Evolutionary conservation across 2,113 vertebrate genomes (phyloP).

Genomic region (Danio rerio): GRCz12tu NC_133182.1:74551001-74551500

Average conservation of each 20-base stretch:
- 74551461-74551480: slow-evolving; percentile 14
- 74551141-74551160: background rate
- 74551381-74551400: slow-evolving; percentile 16
- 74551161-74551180: background rate
- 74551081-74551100: slow-evolving; percentile 4
- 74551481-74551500: slow-evolving; percentile 2
- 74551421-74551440: background rate
- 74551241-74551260: background rate
- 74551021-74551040: background rate
- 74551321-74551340: background rate
- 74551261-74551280: background rate
- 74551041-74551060: background rate
- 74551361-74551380: background rate
- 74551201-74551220: background rate
- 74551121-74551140: background rate
- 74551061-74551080: background rate
- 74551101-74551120: background rate
- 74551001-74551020: background rate
- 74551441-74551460: background rate
- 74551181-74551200: slow-evolving; percentile 5
- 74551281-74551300: background rate
- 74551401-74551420: background rate
- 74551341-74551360: background rate
- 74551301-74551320: background rate
- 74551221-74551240: background rate